Evolutionary conservation across 2,797 vertebrate genomes (phyloP).

Genomic region (Cyprinella venusta): DNA sequence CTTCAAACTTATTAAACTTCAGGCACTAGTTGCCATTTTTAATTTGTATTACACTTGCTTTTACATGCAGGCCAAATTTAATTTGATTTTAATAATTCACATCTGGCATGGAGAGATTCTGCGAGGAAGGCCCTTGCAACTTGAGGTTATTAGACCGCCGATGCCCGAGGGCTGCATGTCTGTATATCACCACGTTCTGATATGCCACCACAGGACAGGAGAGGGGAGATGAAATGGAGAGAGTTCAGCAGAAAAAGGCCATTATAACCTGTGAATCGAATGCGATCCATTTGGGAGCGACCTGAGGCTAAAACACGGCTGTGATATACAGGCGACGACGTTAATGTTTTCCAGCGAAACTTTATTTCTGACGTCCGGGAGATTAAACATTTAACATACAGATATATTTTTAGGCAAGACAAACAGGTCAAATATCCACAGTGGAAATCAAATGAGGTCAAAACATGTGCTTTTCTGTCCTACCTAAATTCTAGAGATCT

Average conservation of each 20-base stretch:
- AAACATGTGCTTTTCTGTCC: constrained; percentile 51
- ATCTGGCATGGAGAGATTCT: constrained; percentile 74
- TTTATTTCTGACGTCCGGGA: constrained; percentile 36
- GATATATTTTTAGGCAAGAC: constrained; percentile 54
- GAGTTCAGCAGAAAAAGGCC: constrained; percentile 55
- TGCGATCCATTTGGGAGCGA: constrained; percentile 44
- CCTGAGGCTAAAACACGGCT: constrained; percentile 36
- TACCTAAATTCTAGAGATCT: constrained; percentile 25
- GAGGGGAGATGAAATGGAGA: constrained; percentile 44
- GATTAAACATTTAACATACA: constrained; percentile 49
- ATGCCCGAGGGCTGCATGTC: constrained; percentile 70
- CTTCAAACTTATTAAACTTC: constrained; percentile 77
- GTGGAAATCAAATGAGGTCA: constrained; percentile 54
- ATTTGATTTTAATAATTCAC: constrained; percentile 84
- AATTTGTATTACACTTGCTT: constrained; percentile 78
- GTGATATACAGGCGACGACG: constrained; percentile 4
- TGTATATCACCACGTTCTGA: constrained; percentile 72
- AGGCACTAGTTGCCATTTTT: constrained; percentile 77
- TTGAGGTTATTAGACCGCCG: constrained; percentile 73
- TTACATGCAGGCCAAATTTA: constrained; percentile 79
- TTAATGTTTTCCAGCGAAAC: constrained; percentile 39
- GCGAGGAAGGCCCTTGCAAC: constrained; percentile 72
- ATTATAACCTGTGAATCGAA: constrained; percentile 55
- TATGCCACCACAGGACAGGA: constrained; percentile 67
- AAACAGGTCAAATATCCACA: constrained; percentile 54